Base-by-base conservation (phyloP, 2,113 vertebrate genomes). In the Helogale parvula region DNA sequence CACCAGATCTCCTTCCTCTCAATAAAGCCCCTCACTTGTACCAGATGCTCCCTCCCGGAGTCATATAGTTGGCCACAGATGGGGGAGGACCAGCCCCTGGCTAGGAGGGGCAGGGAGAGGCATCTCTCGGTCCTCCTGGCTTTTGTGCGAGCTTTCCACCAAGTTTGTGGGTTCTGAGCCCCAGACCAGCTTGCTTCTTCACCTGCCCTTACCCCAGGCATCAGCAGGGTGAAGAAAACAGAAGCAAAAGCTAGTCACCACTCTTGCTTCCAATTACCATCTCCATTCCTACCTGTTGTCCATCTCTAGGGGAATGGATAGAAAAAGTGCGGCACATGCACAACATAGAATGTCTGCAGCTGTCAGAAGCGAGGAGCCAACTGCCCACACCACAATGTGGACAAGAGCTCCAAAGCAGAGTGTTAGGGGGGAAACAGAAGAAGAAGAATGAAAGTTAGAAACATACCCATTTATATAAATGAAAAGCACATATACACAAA, bases 361-460 rank as follows among this genome's bases (percentile, higher is more conserved):
- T 23, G 27, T 71, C 93, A 71, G 72, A 83, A 50, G 83, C 88
- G 1, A 83, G 50, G 80, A 81, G n/a, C 33, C 4, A 27, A 76
- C 38, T 89, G 87, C 94, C 93, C 16, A 72, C 38, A 12, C 80
- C 25, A 12, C 54, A 16, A 7, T 63, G 14, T 4, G 33, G 71
- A 16, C 0, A n/a, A 57, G 38, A 71, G 80, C 80, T 92, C 86
- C 54, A 45, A 88, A 31, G 65, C 85, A 85, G 65, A 69, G 25
- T 16, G 8, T 3, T 8, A 41, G 45, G 63, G 71, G 74, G 47
- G 93, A 71, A 47, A 45, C 27, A 35, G 0, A 41, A 72, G 90
- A 54, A 95, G 93, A 77, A 93, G 54, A 96, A 90, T n/a, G 63
- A 60, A 98, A 87, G 76, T 79, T 84, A 60, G 69, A 96, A 93